phyloP scores from a whole-genome alignment of 2,888 invertebrate species.

The Tetramorium bicarinatum region DNA sequence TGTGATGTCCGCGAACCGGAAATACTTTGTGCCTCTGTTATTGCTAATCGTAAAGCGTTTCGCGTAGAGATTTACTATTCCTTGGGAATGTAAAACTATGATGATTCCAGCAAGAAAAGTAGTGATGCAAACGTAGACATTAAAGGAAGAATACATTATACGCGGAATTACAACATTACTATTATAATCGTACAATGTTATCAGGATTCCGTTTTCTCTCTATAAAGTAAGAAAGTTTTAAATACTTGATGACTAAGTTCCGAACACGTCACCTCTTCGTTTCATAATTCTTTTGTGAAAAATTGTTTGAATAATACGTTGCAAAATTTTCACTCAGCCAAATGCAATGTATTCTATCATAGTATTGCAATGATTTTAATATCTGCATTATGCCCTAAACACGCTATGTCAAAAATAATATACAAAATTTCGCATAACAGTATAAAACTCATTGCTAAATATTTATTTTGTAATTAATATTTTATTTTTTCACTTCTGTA shows the following conservation, averaged over 20 bases:
- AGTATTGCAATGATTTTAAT: not conserved
- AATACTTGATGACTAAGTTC: not conserved
- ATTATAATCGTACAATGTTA: conserved; percentile 23
- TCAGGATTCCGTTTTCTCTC: conserved; percentile 11
- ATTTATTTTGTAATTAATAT: not conserved
- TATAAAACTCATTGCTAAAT: not conserved
- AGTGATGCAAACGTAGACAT: not conserved
- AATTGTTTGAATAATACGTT: not conserved
- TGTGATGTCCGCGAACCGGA: not conserved
- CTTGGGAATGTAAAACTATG: not conserved
- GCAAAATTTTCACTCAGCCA: not conserved
- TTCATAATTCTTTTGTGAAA: not conserved
- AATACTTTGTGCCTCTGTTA: not conserved
- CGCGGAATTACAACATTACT: conserved; percentile 8
- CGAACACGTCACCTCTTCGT: not conserved
- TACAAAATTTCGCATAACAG: not conserved
- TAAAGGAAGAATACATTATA: not conserved
- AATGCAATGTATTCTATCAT: not conserved
- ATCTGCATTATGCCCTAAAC: not conserved
- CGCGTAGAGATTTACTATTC: not conserved
- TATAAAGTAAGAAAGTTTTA: conserved; percentile 24
- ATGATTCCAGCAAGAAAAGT: not conserved
- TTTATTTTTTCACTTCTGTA: not conserved
- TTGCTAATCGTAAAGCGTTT: conserved; percentile 1
- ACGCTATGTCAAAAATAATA: not conserved